Conservation (phyloP, 2,888 invertebrate genomes). For the Bugula neritina region DNA sequence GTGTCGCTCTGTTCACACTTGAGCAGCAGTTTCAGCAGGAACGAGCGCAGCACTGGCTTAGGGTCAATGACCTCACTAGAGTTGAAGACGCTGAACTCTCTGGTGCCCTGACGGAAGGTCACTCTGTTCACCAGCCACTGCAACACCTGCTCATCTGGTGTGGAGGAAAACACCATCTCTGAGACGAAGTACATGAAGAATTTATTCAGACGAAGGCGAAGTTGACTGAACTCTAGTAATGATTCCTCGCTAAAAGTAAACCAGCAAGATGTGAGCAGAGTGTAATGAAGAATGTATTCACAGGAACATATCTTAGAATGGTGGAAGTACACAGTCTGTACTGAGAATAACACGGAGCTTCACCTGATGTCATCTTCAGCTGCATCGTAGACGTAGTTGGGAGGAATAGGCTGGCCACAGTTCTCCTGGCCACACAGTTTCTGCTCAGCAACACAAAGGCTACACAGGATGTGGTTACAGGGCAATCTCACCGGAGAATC, state of each 20-base stretch:
- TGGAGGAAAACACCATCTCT: constrained; percentile 32
- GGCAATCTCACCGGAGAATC: constrained; percentile 39
- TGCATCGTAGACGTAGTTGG: background rate
- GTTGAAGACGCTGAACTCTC: background rate
- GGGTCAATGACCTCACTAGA: constrained; percentile 40
- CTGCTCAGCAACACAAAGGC: constrained; percentile 35
- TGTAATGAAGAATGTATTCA: background rate
- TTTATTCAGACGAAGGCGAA: constrained; percentile 32
- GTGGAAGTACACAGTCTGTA: too few relatives aligned
- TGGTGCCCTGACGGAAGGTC: constrained; percentile 28
- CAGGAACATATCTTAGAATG: background rate
- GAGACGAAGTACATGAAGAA: constrained; percentile 36
- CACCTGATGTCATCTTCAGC: constrained; percentile 2
- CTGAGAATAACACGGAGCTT: too few relatives aligned
- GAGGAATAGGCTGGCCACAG: constrained; percentile 2
- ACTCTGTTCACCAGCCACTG: constrained; percentile 32
- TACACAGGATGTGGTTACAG: constrained; percentile 39
- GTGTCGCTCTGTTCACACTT: constrained; percentile 27
- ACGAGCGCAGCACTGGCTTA: constrained; percentile 42
- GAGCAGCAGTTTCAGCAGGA: constrained; percentile 41
- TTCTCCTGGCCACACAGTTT: background rate
- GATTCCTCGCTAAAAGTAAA: constrained; percentile 28
- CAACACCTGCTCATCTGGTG: constrained; percentile 31
- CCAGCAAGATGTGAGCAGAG: background rate
- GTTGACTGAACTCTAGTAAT: constrained; percentile 28